Conservation (phyloP, 2,797 vertebrate genomes). For the Sparus aurata region DNA sequence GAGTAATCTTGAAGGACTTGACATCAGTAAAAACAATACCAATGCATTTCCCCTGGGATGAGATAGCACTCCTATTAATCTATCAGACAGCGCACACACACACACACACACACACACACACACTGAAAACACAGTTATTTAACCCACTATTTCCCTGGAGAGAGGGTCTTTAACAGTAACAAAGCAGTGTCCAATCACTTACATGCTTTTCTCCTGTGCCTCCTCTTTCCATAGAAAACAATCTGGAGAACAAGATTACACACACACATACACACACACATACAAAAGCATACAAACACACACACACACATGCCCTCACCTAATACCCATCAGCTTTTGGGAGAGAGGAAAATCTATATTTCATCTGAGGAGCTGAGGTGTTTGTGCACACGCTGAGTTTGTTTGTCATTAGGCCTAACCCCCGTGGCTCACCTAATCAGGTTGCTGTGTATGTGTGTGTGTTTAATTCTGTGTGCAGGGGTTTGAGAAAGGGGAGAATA, state of each 20-base stretch:
- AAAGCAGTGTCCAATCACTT: slow-evolving; percentile 77
- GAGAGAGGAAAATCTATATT: slow-evolving; percentile 83
- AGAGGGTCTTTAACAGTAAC: slow-evolving; percentile 79
- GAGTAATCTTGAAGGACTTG: slow-evolving; percentile 51
- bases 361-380: slow-evolving; percentile 81
- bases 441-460: slow-evolving; percentile 63
- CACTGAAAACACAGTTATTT: slow-evolving; percentile 65
- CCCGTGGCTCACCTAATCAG: slow-evolving; percentile 82
- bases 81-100: slow-evolving; percentile 46
- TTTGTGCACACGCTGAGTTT: slow-evolving; percentile 80
- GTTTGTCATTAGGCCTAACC: slow-evolving; percentile 84
- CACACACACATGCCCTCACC: slow-evolving; percentile 54
- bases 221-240: slow-evolving; percentile 67
- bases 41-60: slow-evolving; percentile 56
- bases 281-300: slow-evolving; percentile 15
- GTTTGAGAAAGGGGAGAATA: slow-evolving; percentile 49
- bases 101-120: slow-evolving; percentile 26
- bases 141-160: slow-evolving; percentile 70
- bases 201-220: slow-evolving; percentile 64
- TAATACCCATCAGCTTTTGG: slow-evolving; percentile 80
- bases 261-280: slow-evolving; percentile 24
- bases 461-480: slow-evolving; percentile 48
- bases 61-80: slow-evolving; percentile 53
- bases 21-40: slow-evolving; percentile 60
- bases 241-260: slow-evolving; percentile 67